These are phyloP conservation scores for Columba janthina DNA, from an alignment of 2,113 vertebrate species.

Conservation along the genomic window DNA sequence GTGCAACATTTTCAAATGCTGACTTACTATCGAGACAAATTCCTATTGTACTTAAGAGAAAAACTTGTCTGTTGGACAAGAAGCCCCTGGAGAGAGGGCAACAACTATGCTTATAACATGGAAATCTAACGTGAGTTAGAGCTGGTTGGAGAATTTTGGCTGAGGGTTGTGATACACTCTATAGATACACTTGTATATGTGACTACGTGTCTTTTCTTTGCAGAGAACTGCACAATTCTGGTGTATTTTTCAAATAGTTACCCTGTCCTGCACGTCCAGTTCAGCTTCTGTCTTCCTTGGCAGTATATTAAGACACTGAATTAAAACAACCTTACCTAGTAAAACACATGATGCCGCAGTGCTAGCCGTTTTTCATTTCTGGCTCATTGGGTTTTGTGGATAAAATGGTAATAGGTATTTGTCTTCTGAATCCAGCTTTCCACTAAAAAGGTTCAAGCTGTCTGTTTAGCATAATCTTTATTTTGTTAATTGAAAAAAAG, in stretches of 20 bases:
- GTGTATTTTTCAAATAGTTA: neutral
- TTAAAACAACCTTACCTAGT: neutral
- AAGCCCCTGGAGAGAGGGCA: neutral
- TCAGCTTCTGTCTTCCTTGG: neutral
- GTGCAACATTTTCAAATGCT: neutral
- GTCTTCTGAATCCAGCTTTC: constrained; percentile 51
- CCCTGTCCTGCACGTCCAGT: neutral
- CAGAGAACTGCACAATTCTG: neutral
- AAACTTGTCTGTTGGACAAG: neutral
- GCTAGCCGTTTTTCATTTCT: neutral
- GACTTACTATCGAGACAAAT: neutral
- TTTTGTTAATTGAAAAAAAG: neutral
- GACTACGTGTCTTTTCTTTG: neutral
- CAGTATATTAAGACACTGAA: neutral
- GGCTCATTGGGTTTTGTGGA: constrained; percentile 64
- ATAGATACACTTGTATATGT: accelerated
- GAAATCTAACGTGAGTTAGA: neutral
- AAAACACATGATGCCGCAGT: neutral
- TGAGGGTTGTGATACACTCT: neutral
- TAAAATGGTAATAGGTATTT: constrained; percentile 63
- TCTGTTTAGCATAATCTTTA: constrained; percentile 48
- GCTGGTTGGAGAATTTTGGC: neutral
- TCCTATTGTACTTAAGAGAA: neutral
- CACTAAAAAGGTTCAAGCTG: neutral
- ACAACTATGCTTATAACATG: neutral